Conservation (phyloP, 2,113 vertebrate species). For the Pan troglodytes region NHGRI_mPanTro3-v2.1_pri NC_072407.2:121815501-121816000, state of each 20-base stretch:
- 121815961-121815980: neutral
- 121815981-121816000: neutral
- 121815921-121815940: neutral
- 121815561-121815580: neutral
- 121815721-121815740: neutral
- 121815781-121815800: neutral
- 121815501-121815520: neutral
- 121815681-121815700: neutral
- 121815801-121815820: too few species aligned
- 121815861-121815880: neutral
- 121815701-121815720: neutral
- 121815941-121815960: neutral
- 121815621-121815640: neutral
- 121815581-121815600: neutral
- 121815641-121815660: neutral
- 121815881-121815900: neutral
- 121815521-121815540: neutral
- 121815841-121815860: neutral
- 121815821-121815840: neutral
- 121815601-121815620: neutral
- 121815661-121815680: neutral
- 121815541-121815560: neutral
- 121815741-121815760: accelerated
- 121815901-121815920: accelerated
- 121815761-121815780: neutral